phyloP scores from a whole-genome alignment of 2,113 vertebrate genomes.

The Arvicanthis niloticus region DNA sequence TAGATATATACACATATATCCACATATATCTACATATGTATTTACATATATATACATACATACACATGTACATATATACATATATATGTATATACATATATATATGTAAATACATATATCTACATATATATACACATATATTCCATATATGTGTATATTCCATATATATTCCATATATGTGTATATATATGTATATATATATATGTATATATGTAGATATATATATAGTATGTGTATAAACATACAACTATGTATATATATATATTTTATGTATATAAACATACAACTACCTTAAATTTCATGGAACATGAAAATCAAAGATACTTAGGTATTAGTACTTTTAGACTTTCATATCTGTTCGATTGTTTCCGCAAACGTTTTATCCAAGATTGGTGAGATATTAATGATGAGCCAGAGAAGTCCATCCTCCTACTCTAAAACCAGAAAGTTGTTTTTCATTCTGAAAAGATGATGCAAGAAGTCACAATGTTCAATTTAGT shows the following conservation, averaged over 20 bases:
- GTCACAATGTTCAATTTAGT: neutral
- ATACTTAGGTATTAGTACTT: neutral
- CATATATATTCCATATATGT: neutral
- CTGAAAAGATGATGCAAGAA: neutral
- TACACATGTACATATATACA: neutral
- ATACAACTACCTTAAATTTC: constrained; percentile 25
- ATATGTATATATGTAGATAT: neutral
- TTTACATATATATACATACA: neutral
- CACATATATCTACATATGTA: no score
- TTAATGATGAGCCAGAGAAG: neutral
- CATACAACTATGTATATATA: neutral
- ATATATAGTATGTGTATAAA: neutral
- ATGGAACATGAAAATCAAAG: constrained; percentile 19
- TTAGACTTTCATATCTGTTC: constrained; percentile 19
- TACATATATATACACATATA: neutral
- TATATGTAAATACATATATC: no score
- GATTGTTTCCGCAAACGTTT: neutral
- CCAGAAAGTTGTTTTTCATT: neutral
- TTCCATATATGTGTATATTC: no score
- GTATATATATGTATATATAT: no score
- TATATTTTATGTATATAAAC: neutral
- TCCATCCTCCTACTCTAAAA: neutral
- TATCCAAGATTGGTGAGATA: neutral
- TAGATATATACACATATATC: neutral
- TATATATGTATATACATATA: neutral